Evolutionary conservation across 1,140 invertebrate genomes (phyloP), one percentile per base, ranked within the genome.

Genomic region (Phymastichus coffea): DNA sequence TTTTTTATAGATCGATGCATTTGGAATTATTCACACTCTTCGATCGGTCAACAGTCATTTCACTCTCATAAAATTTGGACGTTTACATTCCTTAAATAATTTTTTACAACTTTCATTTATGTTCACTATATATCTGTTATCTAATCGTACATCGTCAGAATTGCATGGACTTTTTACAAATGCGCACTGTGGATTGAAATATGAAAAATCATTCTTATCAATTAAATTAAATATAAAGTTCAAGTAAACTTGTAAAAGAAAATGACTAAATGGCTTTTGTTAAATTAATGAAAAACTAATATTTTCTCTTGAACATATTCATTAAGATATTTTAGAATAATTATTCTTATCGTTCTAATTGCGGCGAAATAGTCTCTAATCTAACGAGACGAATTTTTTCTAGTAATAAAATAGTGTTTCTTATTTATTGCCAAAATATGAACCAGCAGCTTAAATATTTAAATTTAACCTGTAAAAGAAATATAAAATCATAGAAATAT

Each of bases 341-440:
- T n/a, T n/a, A n/a, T n/a, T n/a, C n/a, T n/a, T n/a, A n/a, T n/a
- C n/a, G n/a, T n/a, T n/a, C n/a, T n/a, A n/a, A n/a, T n/a, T n/a
- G n/a, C n/a, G n/a, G n/a, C n/a, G n/a, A n/a, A n/a, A n/a, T n/a
- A n/a, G n/a, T n/a, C n/a, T n/a, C n/a, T 53, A 63, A 54, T 38
- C 56, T 61, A 64, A 57, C 55, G 57, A 63, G 52, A 64, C 61
- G 57, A 66, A 68, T 51, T n/a, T 59, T 56, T 46, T 47, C 40
- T 22, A 49, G 8, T 26, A 64, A 57, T 30, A 55, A 25, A 59
- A 57, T 54, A 9, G 38, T 51, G 10, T 19, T 55, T 49, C 30
- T 14, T 52, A 35, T 30, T 33, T 61, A 54, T 61, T 61, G 59
- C 55, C 43, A 61, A 61, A n/a, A 40, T 49, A 15, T 40, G 4